Base-by-base conservation (phyloP, 2,113 vertebrate species). In the Sterna hirundo region DNA sequence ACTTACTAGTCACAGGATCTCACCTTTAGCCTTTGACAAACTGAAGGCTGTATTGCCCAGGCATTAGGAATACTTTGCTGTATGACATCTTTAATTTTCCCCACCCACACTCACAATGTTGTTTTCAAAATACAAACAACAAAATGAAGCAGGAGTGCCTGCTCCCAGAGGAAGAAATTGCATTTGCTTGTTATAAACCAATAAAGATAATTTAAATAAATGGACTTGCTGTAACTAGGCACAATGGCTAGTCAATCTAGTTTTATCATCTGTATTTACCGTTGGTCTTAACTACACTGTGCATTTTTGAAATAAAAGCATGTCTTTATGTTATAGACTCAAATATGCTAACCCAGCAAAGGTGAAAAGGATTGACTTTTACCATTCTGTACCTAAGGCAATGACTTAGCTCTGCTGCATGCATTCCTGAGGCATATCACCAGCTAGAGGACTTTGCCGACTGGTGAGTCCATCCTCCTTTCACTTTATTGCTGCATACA, bases 151-250 rank as follows among this genome's bases (percentile, higher is more conserved):
- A 66, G 47, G 42, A 96, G 65, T 75, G 93, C 89, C 97, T 98
- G 94, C 36, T 61, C 22, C 62, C 84, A 83, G 79, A 86, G 80
- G 47, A 94, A 84, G 86, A 76, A 71, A 51, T 88, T 94, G 61
- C 38, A 94, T 97, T 96, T 97, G 70, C 76, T 90, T 94, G 78
- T 90, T 88, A 88, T 80, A 97, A 96, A 97, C 92, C 71, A 87
- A 89, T 88, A 76, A 90, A 90, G 90, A 89, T 86, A 75, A 96
- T 97, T 96, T 97, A 97, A 96, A 94, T 84, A 96, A 96, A 95
- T 84, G 23, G 83, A 79, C 83, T 91, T 86, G 29, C 29, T 92
- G 77, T 71, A 94, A 72, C 77, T 91, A 71, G 65, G 16, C 62
- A 94, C 65, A 95, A 83, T 90, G 94, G 71, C 66, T 90, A 93